Evolutionary conservation across 1,140 invertebrate genomes (phyloP), one percentile per base, ranked within the genome.

Genomic region (Cyphomyrmex costatus): DNA sequence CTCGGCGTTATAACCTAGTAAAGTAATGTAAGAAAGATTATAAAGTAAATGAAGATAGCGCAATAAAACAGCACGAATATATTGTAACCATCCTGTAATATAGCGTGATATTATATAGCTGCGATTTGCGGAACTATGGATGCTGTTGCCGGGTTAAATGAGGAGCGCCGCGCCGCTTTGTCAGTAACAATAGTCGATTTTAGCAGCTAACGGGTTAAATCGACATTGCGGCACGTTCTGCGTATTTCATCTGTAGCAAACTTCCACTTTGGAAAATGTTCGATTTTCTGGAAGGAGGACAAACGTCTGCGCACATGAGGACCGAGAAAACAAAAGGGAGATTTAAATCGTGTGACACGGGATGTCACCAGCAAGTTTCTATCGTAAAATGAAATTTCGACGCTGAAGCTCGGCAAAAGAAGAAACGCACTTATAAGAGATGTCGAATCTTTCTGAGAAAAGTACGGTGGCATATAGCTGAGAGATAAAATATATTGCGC

Each of bases 321-420:
- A 49, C 1, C 10, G 33, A 66, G 70, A 74, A 79, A 61, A 80
- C 14, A 66, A 36, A 36, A 51, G 77, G 36, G 58, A 73, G 83
- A 79, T 89, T 88, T 88, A 88, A 88, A 85, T 78, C 65, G 56
- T 8, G 12, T 30, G 66, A 87, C 86, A 70, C 24, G 70, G 77
- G 24, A 60, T 27, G 76, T 86, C 61, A 66, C 74, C 71, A 53
- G 36, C 87, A 89, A 89, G 27, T 77, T 84, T 77, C 87, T 76
- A 86, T 78, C 33, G 88, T 24, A 51, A 89, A 86, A 89, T 89
- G 87, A 89, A 86, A 89, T 89, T 86, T 86, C 74, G n/a, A 70
- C 49, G n/a, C 3, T 53, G 46, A 10, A 61, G 60, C 60, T 58
- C 49, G 76, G 16, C 76, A 73, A 88, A 68, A 73, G 68, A 36